phyloP scores from a whole-genome alignment of 2,797 vertebrate genomes.

The Melanotaenia pygmaea region DNA sequence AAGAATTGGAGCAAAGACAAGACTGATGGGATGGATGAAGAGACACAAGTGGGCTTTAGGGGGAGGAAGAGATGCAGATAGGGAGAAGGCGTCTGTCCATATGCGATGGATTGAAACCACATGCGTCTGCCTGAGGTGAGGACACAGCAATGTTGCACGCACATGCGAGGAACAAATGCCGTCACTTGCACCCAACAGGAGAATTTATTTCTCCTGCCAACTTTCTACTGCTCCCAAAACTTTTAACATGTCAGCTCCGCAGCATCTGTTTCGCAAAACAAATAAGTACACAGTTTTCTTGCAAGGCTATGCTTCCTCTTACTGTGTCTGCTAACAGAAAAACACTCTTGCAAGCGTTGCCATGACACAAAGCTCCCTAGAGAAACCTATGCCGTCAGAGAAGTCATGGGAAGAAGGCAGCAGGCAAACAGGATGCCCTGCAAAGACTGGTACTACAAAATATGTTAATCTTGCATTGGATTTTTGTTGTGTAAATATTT shows the following conservation, averaged over 20 bases:
- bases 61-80: constrained; percentile 53
- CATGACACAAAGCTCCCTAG: constrained; percentile 67
- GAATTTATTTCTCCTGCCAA: constrained; percentile 60
- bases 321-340: constrained; percentile 40
- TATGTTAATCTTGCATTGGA: background rate
- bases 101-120: constrained; percentile 76
- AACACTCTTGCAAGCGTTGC: constrained; percentile 71
- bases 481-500: background rate
- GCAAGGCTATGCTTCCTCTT: constrained; percentile 49
- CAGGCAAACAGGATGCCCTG: constrained; percentile 56
- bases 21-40: constrained; percentile 63
- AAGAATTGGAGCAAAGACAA: constrained; percentile 39
- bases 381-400: constrained; percentile 67
- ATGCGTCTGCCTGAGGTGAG: constrained; percentile 80
- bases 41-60: constrained; percentile 47
- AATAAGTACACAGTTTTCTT: constrained; percentile 52
- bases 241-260: constrained; percentile 52
- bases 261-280: constrained; percentile 35
- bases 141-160: constrained; percentile 59
- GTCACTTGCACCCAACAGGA: constrained; percentile 71
- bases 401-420: constrained; percentile 70
- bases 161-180: constrained; percentile 69
- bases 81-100: constrained; percentile 56
- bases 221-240: constrained; percentile 58
- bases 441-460: constrained; percentile 21